phyloP scores from a whole-genome alignment of 2,888 invertebrate genomes.

The Mythimna lalbum region DNA sequence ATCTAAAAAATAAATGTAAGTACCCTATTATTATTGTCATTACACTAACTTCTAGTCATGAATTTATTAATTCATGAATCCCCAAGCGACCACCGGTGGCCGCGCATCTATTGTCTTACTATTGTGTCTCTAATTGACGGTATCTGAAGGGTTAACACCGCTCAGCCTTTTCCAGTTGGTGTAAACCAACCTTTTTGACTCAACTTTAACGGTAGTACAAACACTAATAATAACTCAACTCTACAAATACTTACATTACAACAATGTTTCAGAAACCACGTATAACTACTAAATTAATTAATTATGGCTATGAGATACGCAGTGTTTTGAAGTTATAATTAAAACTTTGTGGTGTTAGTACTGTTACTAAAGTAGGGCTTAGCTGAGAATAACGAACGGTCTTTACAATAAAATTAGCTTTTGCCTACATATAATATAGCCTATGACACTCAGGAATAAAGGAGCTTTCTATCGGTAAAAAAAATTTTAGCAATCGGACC shows the following conservation, averaged over 20 bases:
- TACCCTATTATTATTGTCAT: background rate
- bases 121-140: too few species aligned
- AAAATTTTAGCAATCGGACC: too few species aligned
- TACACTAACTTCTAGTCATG: too few species aligned
- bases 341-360: constrained; percentile 31
- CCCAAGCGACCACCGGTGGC: too few species aligned
- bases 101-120: too few species aligned
- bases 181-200: background rate
- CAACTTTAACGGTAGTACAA: background rate
- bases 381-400: constrained; percentile 1
- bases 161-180: background rate
- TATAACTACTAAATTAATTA: constrained; percentile 28
- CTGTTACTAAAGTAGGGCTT: background rate
- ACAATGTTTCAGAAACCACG: constrained; percentile 30
- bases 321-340: constrained; percentile 36
- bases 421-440: too few species aligned
- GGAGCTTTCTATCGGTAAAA: too few species aligned
- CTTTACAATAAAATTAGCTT: constrained; percentile 5
- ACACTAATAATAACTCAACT: constrained; percentile 13
- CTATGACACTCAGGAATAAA: too few species aligned
- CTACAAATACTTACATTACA: constrained; percentile 8
- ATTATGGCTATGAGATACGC: constrained; percentile 24
- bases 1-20: background rate
- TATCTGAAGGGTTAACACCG: too few species aligned
- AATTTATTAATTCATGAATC: too few species aligned